These are phyloP conservation scores for Caenorhabditis panamensis DNA, from an alignment of 2,888 invertebrate genomes.

Conservation along the genomic window DNA sequence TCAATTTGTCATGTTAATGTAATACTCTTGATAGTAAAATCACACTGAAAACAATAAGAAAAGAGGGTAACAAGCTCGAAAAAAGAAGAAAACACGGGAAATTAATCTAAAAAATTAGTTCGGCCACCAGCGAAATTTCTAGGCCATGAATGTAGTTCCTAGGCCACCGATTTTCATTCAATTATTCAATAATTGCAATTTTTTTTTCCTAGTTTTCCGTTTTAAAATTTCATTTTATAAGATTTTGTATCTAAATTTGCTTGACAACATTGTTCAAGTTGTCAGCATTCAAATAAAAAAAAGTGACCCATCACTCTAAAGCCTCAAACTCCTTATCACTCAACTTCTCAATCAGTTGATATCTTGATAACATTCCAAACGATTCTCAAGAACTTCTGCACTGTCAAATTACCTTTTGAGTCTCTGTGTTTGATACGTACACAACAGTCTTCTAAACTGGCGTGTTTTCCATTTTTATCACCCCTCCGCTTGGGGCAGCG, in stretches of 20 bases:
- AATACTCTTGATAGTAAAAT: background rate
- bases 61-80: no score
- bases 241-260: no score
- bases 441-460: conserved; percentile 5
- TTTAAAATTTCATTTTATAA: no score
- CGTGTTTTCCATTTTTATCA: conserved; percentile 33
- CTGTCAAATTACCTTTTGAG: background rate
- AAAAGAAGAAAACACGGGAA: background rate
- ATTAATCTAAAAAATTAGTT: background rate
- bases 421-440: conserved; percentile 13
- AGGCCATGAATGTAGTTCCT: background rate
- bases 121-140: background rate
- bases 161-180: background rate
- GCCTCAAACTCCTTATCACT: background rate
- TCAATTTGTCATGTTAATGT: background rate
- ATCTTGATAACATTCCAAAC: background rate
- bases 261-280: background rate
- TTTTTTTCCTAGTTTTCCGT: background rate
- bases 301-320: background rate
- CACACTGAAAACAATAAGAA: background rate
- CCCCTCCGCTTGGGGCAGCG: conserved; percentile 32
- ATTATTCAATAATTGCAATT: background rate
- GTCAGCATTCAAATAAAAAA: background rate
- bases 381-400: background rate
- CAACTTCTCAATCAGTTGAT: background rate